Conservation (phyloP, 2,797 vertebrate species). For the Otus scops region DNA sequence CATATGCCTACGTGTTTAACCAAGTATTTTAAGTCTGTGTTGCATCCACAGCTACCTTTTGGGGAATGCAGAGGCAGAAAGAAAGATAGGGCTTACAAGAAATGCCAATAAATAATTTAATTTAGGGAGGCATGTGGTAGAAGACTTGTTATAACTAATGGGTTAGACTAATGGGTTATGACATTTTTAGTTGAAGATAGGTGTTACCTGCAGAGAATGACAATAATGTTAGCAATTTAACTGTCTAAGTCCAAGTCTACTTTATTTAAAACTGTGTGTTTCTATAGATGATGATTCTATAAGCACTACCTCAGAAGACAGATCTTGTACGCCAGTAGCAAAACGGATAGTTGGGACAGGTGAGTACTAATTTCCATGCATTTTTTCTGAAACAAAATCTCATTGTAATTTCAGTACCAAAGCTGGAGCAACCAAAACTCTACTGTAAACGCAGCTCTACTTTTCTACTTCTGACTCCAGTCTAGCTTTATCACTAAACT, state of each 20-base stretch:
- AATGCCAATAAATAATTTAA: neutral
- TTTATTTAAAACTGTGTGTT: neutral
- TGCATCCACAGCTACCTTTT: neutral
- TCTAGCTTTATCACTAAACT: neutral
- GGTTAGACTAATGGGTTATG: neutral
- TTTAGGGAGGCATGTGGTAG: neutral
- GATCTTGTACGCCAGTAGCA: neutral
- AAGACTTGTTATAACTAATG: neutral
- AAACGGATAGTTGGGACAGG: constrained; percentile 4
- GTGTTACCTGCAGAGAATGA: neutral
- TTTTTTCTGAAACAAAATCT: neutral
- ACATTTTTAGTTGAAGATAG: neutral
- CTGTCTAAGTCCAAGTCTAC: neutral
- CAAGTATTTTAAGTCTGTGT: neutral
- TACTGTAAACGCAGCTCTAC: neutral
- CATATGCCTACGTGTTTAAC: neutral
- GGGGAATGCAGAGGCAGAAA: neutral
- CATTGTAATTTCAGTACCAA: neutral
- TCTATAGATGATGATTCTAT: constrained; percentile 57
- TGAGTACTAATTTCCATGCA: neutral
- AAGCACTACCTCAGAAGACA: constrained; percentile 63
- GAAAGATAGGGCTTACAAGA: neutral
- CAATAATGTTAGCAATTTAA: neutral
- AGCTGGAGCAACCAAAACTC: neutral
- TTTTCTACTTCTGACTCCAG: neutral